phyloP scores from a whole-genome alignment of 2,888 invertebrate species.

The Cyclophora albipunctata region DNA sequence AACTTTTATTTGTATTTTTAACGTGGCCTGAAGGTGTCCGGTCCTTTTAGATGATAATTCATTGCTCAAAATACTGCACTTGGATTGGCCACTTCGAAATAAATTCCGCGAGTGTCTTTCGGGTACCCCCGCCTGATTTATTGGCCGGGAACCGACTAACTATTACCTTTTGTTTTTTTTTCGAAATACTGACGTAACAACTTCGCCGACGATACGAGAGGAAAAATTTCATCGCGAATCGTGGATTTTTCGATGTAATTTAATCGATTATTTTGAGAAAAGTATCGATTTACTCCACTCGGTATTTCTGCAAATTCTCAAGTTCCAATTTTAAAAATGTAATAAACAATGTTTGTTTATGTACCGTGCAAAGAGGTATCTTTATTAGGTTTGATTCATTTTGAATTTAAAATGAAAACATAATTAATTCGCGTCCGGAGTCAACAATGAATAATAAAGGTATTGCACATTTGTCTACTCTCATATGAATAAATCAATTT shows the following conservation, averaged over 20 bases:
- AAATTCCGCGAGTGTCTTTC: slow-evolving; percentile 64
- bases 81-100: slow-evolving; percentile 41
- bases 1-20: too few species aligned
- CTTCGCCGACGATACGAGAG: slow-evolving; percentile 41
- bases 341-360: too few species aligned
- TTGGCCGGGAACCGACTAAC: slow-evolving; percentile 56
- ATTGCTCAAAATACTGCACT: slow-evolving; percentile 15
- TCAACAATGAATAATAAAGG: too few species aligned
- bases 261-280: slow-evolving; percentile 2
- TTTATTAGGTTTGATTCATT: too few species aligned
- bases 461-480: too few species aligned
- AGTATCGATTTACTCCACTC: slow-evolving; percentile 9
- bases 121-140: slow-evolving; percentile 56
- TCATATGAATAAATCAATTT: too few species aligned
- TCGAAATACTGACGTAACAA: slow-evolving; percentile 39
- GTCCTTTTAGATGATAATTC: slow-evolving; percentile 1
- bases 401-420: too few species aligned
- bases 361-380: too few species aligned
- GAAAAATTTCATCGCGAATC: slow-evolving; percentile 36
- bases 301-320: slow-evolving; percentile 11
- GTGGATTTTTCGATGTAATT: slow-evolving; percentile 14
- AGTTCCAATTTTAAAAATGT: too few species aligned
- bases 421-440: too few species aligned
- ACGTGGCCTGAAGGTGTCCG: too few species aligned
- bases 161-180: slow-evolving; percentile 62